Evolutionary conservation across 1,140 invertebrate genomes (phyloP).

Genomic region (Aphidius ervi): DNA sequence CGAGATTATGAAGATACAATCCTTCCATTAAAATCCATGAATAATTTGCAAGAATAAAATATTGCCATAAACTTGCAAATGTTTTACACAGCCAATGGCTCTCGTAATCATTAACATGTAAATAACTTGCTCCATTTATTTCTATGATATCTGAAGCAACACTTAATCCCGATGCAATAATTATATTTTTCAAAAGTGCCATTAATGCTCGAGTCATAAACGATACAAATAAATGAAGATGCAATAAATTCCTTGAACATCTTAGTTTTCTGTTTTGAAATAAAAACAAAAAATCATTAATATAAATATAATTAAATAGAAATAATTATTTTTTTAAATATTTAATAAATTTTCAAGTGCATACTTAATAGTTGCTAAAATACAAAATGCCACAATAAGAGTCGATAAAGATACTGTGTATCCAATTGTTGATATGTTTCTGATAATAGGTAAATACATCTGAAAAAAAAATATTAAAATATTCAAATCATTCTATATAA

Average conservation of each 20-base stretch:
- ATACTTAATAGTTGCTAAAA: slow-evolving; percentile 69
- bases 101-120: slow-evolving; percentile 37
- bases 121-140: slow-evolving; percentile 43
- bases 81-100: slow-evolving; percentile 67
- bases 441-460: slow-evolving; percentile 60
- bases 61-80: slow-evolving; percentile 65
- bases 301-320: no score
- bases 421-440: slow-evolving; percentile 64
- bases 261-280: slow-evolving; percentile 58
- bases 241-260: slow-evolving; percentile 64
- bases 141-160: slow-evolving; percentile 47
- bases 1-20: slow-evolving; percentile 74
- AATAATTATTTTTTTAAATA: no score
- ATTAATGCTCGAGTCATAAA: slow-evolving; percentile 63
- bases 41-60: slow-evolving; percentile 73
- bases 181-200: slow-evolving; percentile 58
- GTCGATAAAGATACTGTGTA: slow-evolving; percentile 66
- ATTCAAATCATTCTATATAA: background rate
- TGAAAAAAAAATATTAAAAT: slow-evolving; percentile 30
- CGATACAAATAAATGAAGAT: slow-evolving; percentile 67
- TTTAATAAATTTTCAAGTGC: slow-evolving; percentile 22
- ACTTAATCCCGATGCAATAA: slow-evolving; percentile 59
- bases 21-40: slow-evolving; percentile 81
- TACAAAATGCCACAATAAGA: slow-evolving; percentile 59
- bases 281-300: slow-evolving; percentile 1